A percentile compares a stretch with the other conserved stretches of the same genome.
Conservation (phyloP, 2,113 vertebrate species). For the Tyto alba region DNA sequence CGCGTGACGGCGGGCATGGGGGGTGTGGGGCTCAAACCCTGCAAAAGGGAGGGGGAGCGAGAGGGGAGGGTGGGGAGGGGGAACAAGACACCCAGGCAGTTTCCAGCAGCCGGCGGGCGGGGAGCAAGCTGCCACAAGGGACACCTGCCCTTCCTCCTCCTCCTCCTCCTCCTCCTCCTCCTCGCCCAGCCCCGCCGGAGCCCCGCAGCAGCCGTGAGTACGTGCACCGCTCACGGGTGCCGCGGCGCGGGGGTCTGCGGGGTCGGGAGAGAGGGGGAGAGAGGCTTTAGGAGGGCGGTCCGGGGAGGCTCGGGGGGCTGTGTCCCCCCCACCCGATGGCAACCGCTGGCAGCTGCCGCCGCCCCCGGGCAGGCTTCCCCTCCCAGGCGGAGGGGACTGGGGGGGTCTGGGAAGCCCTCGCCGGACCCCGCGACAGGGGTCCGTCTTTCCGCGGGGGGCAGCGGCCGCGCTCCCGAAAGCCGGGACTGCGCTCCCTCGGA, state of each 20-base stretch:
- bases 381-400: too few species aligned
- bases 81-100: neutral
- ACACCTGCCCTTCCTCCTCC: neutral
- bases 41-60: neutral
- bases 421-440: too few species aligned
- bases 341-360: neutral
- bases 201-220: neutral
- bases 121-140: neutral
- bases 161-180: neutral
- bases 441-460: neutral
- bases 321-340: neutral
- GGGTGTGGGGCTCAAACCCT: neutral
- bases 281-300: neutral
- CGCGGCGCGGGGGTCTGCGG: neutral
- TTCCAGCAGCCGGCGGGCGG: neutral
- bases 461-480: too few species aligned
- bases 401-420: neutral
- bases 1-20: neutral
- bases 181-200: neutral
- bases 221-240: neutral
- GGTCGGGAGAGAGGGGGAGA: too few species aligned
- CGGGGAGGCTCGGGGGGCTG: neutral
- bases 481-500: neutral
- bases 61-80: too few species aligned
- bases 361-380: too few species aligned